Evolutionary conservation across 2,113 vertebrate genomes (phyloP), one percentile per base, ranked within the genome.

Genomic region (Nibea coibor): DNA sequence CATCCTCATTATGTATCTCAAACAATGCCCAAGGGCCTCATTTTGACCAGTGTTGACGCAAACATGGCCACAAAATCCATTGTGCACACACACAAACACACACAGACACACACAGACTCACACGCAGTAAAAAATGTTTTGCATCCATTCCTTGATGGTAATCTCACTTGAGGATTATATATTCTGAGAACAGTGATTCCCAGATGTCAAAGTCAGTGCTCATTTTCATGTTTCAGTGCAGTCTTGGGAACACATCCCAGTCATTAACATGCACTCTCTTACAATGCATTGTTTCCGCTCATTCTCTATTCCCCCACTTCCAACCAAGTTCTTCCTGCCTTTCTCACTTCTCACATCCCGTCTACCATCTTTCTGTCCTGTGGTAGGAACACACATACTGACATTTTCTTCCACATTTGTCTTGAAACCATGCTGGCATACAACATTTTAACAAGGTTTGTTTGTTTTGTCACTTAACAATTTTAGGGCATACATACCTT

Each of bases 21-120:
- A 83, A 88, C 90, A 91, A 93, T 90, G 76, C 90, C 92, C 91
- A 83, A 78, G 91, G 86, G 92, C 72, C 89, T 91, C 85, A 87
- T 93, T 93, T 90, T 90, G 83, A 91, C 88, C 89, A 91, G 47
- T 75, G 72, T 72, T 86, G 81, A 81, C 78, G 62, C 58, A 72
- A 84, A 83, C 19, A 26, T 58, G 65, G 69, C 68, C 83, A 45
- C 35, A 22, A 73, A 89, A 84, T 57, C 56, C 61, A 71, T 59
- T 58, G 66, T 45, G 39, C 24, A 20, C 22, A 64, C 68, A 69
- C 39, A 64, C 48, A 71, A n/a, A 43, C 24, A 26, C n/a, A n/a
- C n/a, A n/a, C n/a, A n/a, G n/a, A n/a, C n/a, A n/a, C n/a, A n/a
- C n/a, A n/a, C n/a, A n/a, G n/a, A n/a, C 72, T 63, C 54, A 31